Percentiles rank a stretch among this genome's conserved stretches.
Evolutionary conservation across 2,888 invertebrate species (phyloP).

Genomic region (Andrena minutula): DNA sequence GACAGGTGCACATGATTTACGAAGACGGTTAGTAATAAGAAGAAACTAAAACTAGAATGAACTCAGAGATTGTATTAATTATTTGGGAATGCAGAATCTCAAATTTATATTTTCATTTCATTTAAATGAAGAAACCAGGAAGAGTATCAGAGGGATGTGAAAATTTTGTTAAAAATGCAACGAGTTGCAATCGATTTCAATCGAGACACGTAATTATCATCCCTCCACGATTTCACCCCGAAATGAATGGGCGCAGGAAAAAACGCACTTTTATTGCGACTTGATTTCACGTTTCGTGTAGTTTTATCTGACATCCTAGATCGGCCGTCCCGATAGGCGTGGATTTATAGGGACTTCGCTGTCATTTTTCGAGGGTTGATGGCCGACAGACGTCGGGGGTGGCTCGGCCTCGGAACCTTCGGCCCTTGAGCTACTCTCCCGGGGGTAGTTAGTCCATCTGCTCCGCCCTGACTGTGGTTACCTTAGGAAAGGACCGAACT

Average conservation of each 20-base stretch:
- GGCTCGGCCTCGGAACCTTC: constrained; percentile 67
- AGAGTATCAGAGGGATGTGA: too few species aligned
- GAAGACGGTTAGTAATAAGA: too few species aligned
- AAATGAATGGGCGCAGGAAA: background rate
- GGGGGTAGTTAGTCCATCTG: constrained; percentile 84
- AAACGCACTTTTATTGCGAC: constrained; percentile 41
- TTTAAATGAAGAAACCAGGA: too few species aligned
- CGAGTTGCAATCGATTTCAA: background rate
- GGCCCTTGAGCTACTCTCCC: constrained; percentile 76
- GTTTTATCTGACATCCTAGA: constrained; percentile 59
- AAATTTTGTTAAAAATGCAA: background rate
- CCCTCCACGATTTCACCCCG: background rate
- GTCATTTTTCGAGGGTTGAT: constrained; percentile 76
- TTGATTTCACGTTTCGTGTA: constrained; percentile 42
- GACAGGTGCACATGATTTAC: background rate
- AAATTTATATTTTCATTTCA: too few species aligned
- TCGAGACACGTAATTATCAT: constrained; percentile 11
- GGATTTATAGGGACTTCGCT: constrained; percentile 71
- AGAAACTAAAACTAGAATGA: too few species aligned
- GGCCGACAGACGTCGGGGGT: constrained; percentile 77
- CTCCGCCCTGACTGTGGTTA: constrained; percentile 70
- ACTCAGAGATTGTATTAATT: too few species aligned
- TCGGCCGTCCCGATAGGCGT: constrained; percentile 63
- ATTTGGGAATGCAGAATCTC: too few species aligned
- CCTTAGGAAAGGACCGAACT: constrained; percentile 53